phyloP scores from a whole-genome alignment of 2,113 vertebrate genomes.

The Esox niger region DNA sequence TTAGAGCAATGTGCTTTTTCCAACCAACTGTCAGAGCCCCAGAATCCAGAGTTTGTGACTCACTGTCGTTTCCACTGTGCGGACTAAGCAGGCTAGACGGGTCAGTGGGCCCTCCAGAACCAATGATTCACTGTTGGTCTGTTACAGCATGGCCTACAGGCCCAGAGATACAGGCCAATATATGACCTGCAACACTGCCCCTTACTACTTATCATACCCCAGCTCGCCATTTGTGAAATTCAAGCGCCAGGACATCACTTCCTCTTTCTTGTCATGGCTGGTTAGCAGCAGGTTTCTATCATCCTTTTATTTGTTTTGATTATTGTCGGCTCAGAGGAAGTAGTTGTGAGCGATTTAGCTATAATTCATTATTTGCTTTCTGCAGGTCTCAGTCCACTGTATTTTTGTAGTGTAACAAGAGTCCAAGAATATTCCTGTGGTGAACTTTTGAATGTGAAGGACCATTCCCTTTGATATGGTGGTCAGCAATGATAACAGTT shows the following conservation, averaged over 20 bases:
- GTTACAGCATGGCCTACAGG: too few species aligned
- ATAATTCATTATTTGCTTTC: not conserved
- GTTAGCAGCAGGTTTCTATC: conserved; percentile 10
- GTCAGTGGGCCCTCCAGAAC: not conserved
- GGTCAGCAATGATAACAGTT: not conserved
- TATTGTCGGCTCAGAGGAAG: conserved; percentile 18
- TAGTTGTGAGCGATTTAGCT: not conserved
- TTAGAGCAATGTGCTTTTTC: not conserved
- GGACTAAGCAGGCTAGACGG: not conserved
- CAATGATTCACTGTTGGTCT: too few species aligned
- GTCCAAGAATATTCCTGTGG: conserved; percentile 9
- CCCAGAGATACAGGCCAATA: too few species aligned
- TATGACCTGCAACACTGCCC: too few species aligned
- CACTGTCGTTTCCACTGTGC: not conserved
- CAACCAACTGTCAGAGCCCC: not conserved
- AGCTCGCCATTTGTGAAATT: too few species aligned
- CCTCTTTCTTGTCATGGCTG: conserved; percentile 23
- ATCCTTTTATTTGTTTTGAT: conserved; percentile 10
- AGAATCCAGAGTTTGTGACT: too few species aligned
- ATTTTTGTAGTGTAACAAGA: not conserved
- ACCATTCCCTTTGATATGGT: not conserved
- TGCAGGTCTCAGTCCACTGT: not conserved
- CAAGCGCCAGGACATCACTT: conserved; percentile 16
- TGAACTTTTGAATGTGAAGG: not conserved
- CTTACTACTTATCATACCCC: too few species aligned